Conservation (phyloP, 2,113 vertebrate genomes). For the Ciconia maguari region DNA sequence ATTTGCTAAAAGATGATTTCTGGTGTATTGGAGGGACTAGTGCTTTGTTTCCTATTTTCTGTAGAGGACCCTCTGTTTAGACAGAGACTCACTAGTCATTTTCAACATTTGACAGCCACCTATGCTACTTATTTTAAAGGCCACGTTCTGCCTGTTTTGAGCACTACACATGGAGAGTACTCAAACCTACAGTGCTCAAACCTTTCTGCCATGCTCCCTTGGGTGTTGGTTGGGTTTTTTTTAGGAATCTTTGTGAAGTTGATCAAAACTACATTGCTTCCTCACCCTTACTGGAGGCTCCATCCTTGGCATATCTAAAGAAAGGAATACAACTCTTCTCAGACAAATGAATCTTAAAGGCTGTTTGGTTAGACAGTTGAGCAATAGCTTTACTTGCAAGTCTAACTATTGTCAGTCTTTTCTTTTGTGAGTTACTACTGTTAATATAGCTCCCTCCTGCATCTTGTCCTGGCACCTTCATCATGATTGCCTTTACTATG, state of each 20-base stretch:
- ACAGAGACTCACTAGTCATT: not conserved
- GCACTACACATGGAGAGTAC: fast-evolving
- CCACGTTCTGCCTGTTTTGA: fast-evolving
- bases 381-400: not conserved
- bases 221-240: fast-evolving
- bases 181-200: not conserved
- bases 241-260: not conserved
- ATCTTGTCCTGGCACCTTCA: not conserved
- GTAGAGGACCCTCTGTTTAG: not conserved
- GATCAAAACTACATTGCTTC: not conserved
- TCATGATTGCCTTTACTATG: not conserved
- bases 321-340: not conserved
- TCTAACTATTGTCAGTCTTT: not conserved
- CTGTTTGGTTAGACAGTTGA: not conserved
- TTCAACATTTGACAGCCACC: not conserved
- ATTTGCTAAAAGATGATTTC: not conserved
- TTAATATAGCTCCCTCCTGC: not conserved
- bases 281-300: not conserved
- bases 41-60: not conserved
- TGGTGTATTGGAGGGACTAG: not conserved
- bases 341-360: not conserved
- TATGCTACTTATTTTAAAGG: not conserved
- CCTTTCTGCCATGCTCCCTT: not conserved
- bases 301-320: not conserved
- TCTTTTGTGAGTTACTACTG: not conserved